These are phyloP conservation scores for Pyrocephalus nanus DNA, from an alignment of 2,797 vertebrate species.

Conservation along the genomic window DNA sequence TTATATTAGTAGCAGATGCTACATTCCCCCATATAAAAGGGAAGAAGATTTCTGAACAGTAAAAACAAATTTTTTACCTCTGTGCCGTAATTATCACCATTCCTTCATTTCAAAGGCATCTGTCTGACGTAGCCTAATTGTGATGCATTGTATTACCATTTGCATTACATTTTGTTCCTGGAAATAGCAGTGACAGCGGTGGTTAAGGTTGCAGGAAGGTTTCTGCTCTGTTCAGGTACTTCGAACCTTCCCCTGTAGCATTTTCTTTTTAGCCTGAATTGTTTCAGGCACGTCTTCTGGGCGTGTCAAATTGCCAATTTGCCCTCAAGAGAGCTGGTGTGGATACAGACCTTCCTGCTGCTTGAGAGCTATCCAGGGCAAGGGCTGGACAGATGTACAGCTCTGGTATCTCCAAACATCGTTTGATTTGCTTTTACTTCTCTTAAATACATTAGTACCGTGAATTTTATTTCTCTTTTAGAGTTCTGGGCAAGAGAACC, in stretches of 20 bases:
- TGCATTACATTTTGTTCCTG: neutral
- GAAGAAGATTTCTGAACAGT: conserved; percentile 70
- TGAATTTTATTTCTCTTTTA: neutral
- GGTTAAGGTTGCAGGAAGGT: neutral
- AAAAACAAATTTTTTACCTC: conserved; percentile 59
- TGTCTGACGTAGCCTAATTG: neutral
- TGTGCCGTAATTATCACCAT: conserved; percentile 38
- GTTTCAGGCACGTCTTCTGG: neutral
- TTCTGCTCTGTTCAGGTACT: neutral
- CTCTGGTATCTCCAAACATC: neutral
- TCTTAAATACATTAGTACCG: neutral
- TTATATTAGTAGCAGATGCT: conserved; percentile 77
- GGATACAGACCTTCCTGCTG: neutral
- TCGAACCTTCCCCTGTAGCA: neutral
- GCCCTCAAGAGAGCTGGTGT: neutral
- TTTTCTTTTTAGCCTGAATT: neutral
- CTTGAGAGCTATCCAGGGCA: neutral
- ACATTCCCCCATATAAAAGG: conserved; percentile 54
- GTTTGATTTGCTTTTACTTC: neutral
- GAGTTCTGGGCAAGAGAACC: neutral
- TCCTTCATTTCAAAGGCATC: conserved; percentile 51
- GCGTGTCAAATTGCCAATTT: neutral
- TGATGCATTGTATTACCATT: neutral
- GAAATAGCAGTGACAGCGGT: neutral
- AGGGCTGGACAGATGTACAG: neutral